A percentile compares a stretch with the other conserved stretches of the same genome.
Evolutionary conservation across 2,113 vertebrate genomes (phyloP).

Genomic region (Malaclemys terrapin): DNA sequence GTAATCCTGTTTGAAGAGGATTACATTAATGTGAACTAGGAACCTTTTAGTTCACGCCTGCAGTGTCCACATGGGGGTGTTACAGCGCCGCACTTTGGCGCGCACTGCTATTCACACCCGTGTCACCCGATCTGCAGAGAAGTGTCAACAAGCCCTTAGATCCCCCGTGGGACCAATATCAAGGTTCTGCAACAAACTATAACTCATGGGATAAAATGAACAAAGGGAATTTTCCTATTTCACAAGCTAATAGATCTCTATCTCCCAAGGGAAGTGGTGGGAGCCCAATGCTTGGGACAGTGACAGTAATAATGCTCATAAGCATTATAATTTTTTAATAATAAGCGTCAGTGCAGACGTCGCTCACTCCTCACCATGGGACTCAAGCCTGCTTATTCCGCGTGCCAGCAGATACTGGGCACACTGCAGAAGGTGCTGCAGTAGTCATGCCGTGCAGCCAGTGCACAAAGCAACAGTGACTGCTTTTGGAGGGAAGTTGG

Average conservation of each 20-base stretch:
- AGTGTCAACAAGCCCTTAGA: constrained; percentile 14
- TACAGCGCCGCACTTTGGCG: too few relatives aligned
- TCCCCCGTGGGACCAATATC: constrained; percentile 61
- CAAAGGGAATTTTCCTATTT: constrained; percentile 73
- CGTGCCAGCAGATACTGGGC: not conserved
- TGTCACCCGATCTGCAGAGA: not conserved
- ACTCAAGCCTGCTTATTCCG: accelerated
- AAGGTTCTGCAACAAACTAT: constrained; percentile 69
- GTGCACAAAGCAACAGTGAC: accelerated
- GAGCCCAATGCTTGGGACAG: constrained; percentile 61
- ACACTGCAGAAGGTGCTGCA: not conserved
- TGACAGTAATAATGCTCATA: constrained; percentile 48
- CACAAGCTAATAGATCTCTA: constrained; percentile 69
- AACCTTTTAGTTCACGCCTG: not conserved
- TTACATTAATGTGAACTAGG: not conserved
- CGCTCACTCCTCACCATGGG: constrained; percentile 20
- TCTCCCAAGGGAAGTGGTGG: constrained; percentile 65
- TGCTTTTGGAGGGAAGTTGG: accelerated
- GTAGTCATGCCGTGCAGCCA: accelerated
- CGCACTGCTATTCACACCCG: not conserved
- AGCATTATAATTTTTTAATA: constrained; percentile 60
- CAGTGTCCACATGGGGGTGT: not conserved
- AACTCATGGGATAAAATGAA: constrained; percentile 75
- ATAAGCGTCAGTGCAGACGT: constrained; percentile 31
- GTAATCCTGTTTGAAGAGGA: not conserved